A percentile compares a stretch with the other conserved stretches of the same genome.
phyloP scores from a whole-genome alignment of 2,888 invertebrate species.

The Spodoptera exigua region DNA sequence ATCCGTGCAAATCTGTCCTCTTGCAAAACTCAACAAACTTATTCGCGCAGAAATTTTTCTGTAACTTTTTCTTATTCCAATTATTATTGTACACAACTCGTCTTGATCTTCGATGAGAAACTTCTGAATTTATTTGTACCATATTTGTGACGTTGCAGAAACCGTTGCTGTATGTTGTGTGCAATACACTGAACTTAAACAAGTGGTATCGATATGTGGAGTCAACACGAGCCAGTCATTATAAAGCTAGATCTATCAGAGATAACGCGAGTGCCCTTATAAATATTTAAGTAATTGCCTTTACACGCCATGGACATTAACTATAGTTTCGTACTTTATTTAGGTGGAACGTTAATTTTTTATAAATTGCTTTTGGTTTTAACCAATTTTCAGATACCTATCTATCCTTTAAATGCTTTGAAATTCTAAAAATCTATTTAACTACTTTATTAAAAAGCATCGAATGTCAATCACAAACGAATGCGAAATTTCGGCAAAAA shows the following conservation, averaged over 20 bases:
- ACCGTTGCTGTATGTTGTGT: constrained; percentile 12
- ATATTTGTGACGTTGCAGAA: constrained; percentile 25
- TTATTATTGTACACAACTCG: constrained; percentile 1
- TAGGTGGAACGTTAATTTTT: too few species aligned
- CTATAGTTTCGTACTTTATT: constrained; percentile 9
- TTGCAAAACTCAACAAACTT: constrained; percentile 90
- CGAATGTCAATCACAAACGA: too few species aligned
- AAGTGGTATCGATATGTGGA: constrained; percentile 60
- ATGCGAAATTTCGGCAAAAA: too few species aligned
- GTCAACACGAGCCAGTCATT: constrained; percentile 68
- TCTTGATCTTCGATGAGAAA: constrained; percentile 14
- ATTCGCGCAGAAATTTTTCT: constrained; percentile 57
- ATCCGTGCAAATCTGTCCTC: constrained; percentile 92
- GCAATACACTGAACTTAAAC: constrained; percentile 50
- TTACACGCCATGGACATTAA: constrained; percentile 20
- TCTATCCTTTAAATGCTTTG: too few species aligned
- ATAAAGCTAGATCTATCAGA: constrained; percentile 67
- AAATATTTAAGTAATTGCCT: constrained; percentile 49
- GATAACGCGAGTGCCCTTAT: constrained; percentile 59
- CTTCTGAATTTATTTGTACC: constrained; percentile 30
- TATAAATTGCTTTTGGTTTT: too few species aligned
- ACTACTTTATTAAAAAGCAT: too few species aligned
- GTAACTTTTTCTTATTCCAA: constrained; percentile 51
- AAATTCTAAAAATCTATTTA: too few species aligned
- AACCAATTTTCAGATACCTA: too few species aligned